Conservation (phyloP, 2,797 vertebrate genomes). For the Urophycis tenuis region DNA sequence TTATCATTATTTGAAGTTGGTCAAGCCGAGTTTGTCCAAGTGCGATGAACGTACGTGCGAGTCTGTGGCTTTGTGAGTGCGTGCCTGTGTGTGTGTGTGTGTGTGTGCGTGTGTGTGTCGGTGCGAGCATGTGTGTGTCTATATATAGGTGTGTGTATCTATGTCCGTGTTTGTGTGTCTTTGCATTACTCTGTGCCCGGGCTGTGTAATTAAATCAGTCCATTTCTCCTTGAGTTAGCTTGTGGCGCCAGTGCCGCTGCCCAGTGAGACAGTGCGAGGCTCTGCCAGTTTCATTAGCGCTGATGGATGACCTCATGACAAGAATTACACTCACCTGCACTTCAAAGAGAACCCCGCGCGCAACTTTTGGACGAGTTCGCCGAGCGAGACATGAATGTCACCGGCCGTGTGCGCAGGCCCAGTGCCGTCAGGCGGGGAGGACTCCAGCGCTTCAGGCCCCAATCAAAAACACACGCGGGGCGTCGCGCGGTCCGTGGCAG, state of each 20-base stretch:
- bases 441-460: too few species aligned
- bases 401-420: not conserved
- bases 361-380: constrained; percentile 43
- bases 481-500: too few species aligned
- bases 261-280: constrained; percentile 60
- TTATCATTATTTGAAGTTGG: not conserved
- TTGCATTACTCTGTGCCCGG: constrained; percentile 20
- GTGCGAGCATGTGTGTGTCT: not conserved
- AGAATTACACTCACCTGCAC: constrained; percentile 56
- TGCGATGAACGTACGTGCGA: not conserved
- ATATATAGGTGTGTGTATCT: constrained; percentile 7
- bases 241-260: constrained; percentile 57
- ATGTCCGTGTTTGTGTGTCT: constrained; percentile 16
- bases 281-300: constrained; percentile 69
- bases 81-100: not conserved
- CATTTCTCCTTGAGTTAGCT: constrained; percentile 66
- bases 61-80: not conserved
- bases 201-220: constrained; percentile 61
- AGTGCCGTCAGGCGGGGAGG: not conserved
- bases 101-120: not conserved
- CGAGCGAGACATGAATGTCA: constrained; percentile 22
- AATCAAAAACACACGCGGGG: too few species aligned
- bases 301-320: constrained; percentile 70
- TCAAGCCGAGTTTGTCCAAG: constrained; percentile 1
- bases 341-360: constrained; percentile 47